Base-by-base conservation (phyloP, 2,888 invertebrate genomes). In the Hyles lineata region DNA sequence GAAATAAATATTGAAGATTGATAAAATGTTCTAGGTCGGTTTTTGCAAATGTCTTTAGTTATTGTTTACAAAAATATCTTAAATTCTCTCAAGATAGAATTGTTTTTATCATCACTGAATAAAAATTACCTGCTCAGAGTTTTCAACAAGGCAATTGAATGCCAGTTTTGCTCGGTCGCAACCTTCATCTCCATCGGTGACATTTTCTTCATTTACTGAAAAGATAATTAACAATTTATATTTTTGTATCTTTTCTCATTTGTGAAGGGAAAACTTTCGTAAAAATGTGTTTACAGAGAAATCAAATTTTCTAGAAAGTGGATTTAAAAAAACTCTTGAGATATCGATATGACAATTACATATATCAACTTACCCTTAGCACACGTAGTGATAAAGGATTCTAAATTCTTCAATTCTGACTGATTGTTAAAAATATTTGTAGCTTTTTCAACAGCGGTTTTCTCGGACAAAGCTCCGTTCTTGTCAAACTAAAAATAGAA, bases 151-250 rank as follows among this genome's bases (percentile, higher is more conserved):
- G 74, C 91, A 91, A 17, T 76, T 71, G 72, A 85, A 89, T 0
- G 83, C 85, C 8, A 89, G 80, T 70, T 87, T 87, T 0, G 91
- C 91, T 72, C 91, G 80, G 0, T 89, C 89, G 72, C 91, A 91
- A 0, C 87, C 87, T 75, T 85, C 87, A 0, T 82, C 80, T 0
- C 84, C 89, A 25, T 90, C 89, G 8, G 73, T 79, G 0, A 85
- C 83, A 55, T 77, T 80, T 63, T 83, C 79, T 8, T 87, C 82
- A 55, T 91, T 91, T 2, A 90, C 91, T 91, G 83, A 23, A 82
- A 83, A 71, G 70, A 73, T 67, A 74, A 43, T 72, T 25, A 62
- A 0, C 67, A 52, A 71, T n/a, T 7, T 25, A 19, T 3, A 9
- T 50, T 11, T 43, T 50, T 58, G 55, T 62, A 11, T 52, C 23